Evolutionary conservation across 2,113 vertebrate species (phyloP), one percentile per base, ranked within the genome.

Genomic region (Dicerorhinus sumatrensis): DNA sequence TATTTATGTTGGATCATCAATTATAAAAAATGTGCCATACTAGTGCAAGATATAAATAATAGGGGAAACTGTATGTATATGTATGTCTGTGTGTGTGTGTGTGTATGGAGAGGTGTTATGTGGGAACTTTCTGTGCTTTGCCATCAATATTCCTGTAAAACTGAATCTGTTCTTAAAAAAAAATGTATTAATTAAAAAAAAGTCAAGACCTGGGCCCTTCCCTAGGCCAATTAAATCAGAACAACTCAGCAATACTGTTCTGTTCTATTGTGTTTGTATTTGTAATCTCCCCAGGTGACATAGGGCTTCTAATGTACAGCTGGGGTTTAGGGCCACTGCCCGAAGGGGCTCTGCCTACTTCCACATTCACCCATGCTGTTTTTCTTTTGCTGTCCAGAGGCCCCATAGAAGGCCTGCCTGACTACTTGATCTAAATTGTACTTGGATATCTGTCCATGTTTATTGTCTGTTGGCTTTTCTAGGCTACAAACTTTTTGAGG

Each of bases 331-430:
- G 25, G 13, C 31, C 21, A 0, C 4, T 20, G 6, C 56, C 18
- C 12, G 6, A 20, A 7, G 12, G 46, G 16, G 25, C 11, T 63
- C 21, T 36, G 16, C 0, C 18, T 4, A 5, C 10, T 3, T 46
- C 7, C 2, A 0, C 1, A 18, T 87, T 21, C 2, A 36, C 2
- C 11, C 7, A 0, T 2, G 63, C 18, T 48, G 1, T 8, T 29
- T 48, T 29, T 25, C 1, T 92, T 8, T 80, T 12, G 3, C 76
- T 89, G 87, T 42, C 39, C 13, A 11, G n/a, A 62, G 81, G 4
- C 5, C 2, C 6, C 6, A 1, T 6, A 5, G 5, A 73, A 11
- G 8, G 58, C 39, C 18, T 83, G 51, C 10, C 21, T 62, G 70
- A 3, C 27, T 48, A 3, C 51, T 21, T 6, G 0, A 0, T 67